Evolutionary conservation across 2,113 vertebrate species (phyloP), one percentile per base, ranked within the genome.

Genomic region (Pachyramphus minor): DNA sequence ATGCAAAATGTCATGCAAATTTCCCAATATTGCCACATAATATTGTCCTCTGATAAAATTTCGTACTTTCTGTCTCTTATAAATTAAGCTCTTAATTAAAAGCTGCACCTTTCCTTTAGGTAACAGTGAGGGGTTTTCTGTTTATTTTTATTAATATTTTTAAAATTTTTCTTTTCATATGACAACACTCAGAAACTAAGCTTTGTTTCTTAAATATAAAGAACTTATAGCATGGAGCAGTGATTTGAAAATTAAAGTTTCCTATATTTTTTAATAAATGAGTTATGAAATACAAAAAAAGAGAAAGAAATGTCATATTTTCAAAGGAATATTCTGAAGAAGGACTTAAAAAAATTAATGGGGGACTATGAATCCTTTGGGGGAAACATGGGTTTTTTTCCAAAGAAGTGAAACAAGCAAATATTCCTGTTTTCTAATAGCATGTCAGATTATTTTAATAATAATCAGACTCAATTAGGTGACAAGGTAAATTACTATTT

Each of bases 71-170:
- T 75, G 13, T 87, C 24, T 20, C 16, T 87, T 76, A 8, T 35
- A 49, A 78, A 49, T 2, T 60, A 68, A 67, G 12, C 12, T 59
- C 17, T 33, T 62, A 72, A 66, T 69, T 37, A 74, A 73, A 64
- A 79, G 8, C 20, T 55, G 31, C 50, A 28, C 6, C 76, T 76
- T 66, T 59, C 13, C 17, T 11, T 74, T 44, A 69, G 23, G 13
- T 68, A 12, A n/a, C 33, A n/a, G 8, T 5, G 12, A 41, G 12
- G 3, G 3, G 0, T 75, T 72, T 72, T 45, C 8, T 30, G 6
- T 8, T 66, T 39, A 5, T 72, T 33, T 50, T 63, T 3, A 1
- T 24, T 59, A 52, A 52, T 28, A 52, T 27, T 28, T 52, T 52
- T 27, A 50, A 27, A 24, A 21, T 50, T 82, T 52, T 63, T 3